Base-by-base conservation (phyloP, 2,113 vertebrate species). In the Hippoglossus stenolepis region DNA sequence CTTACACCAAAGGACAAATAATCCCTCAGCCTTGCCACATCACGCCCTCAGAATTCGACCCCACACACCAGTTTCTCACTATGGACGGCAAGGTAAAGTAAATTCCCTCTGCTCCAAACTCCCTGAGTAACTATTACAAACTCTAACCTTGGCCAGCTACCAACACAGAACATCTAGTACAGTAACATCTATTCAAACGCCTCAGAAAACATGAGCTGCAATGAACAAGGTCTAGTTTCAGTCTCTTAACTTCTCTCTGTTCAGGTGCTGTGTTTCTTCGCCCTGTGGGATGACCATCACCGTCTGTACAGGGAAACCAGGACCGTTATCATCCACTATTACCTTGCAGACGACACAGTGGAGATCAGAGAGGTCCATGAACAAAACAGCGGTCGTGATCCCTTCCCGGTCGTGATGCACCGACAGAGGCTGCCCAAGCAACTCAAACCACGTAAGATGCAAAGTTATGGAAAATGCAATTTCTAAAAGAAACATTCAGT, bases 211-310 rank as follows among this genome's bases (percentile, higher is more conserved):
- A 31, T 6, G 31, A 31, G 31, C 31, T 6, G 1, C 5, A 31
- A 38, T 9, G 35, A 38, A 10, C 35, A 8, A 10, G 35, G 2
- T 43, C 40, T 43, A 11, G 40, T 43, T 43, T 43, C 40, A 11
- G 12, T 43, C 2, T 13, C 11, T 43, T 9, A 2, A 38, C 18
- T 15, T 51, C 47, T 40, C 15, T 28, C 13, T 64, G 8, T 0
- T 8, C 26, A 99, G 98, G 98, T 99, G 65, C 95, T 99, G 83
- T 94, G 96, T 13, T 99, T 98, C 91, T 98, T 94, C 0, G 95
- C 96, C 0, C 86, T 93, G n/a, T 97, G 96, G 96, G 96, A 97
- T 10, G 92, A 98, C 40, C 85, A 90, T 0, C 79, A 92, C 66
- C 90, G 68, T 68, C 82, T 93, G 83, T 93, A 92, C 3, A 94